Conservation (phyloP, 2,888 invertebrate species). For the Ophioninae sp. region DNA sequence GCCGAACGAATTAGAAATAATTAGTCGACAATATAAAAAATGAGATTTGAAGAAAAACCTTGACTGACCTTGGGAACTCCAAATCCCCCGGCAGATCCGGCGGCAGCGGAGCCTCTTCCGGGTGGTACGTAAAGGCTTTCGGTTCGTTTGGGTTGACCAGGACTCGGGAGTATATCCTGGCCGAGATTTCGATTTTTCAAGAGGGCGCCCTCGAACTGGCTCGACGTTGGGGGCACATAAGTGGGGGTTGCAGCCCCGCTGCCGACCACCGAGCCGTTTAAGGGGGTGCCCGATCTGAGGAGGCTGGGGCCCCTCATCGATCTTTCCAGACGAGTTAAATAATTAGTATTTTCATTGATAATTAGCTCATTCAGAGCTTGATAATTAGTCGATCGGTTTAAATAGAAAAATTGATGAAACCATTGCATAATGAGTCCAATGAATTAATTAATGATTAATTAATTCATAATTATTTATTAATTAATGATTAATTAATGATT, state of each 20-base stretch:
- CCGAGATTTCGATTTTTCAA: conserved; percentile 90
- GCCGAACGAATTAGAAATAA: neutral
- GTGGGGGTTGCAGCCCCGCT: conserved; percentile 83
- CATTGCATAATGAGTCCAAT: too few relatives aligned
- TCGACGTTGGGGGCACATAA: conserved; percentile 81
- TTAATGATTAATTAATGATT: too few relatives aligned
- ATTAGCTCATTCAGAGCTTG: too few relatives aligned
- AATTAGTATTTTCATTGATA: too few relatives aligned
- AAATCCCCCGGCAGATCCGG: conserved; percentile 68
- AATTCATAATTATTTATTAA: too few relatives aligned
- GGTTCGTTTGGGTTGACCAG: conserved; percentile 93
- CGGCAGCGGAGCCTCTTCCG: conserved; percentile 79
- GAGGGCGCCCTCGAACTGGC: conserved; percentile 91
- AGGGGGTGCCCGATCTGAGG: conserved; percentile 77
- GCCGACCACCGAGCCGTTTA: conserved; percentile 80
- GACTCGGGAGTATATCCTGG: conserved; percentile 94
- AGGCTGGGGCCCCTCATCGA: conserved; percentile 83
- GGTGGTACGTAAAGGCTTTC: conserved; percentile 92
- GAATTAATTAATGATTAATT: too few relatives aligned
- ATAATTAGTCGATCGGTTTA: neutral
- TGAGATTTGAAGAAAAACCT: neutral
- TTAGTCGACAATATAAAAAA: neutral
- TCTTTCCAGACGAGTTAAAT: conserved; percentile 68
- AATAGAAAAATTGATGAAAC: too few relatives aligned
- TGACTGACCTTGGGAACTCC: conserved; percentile 74